phyloP scores from a whole-genome alignment of 2,113 vertebrate genomes.

The Albula glossodonta region DNA sequence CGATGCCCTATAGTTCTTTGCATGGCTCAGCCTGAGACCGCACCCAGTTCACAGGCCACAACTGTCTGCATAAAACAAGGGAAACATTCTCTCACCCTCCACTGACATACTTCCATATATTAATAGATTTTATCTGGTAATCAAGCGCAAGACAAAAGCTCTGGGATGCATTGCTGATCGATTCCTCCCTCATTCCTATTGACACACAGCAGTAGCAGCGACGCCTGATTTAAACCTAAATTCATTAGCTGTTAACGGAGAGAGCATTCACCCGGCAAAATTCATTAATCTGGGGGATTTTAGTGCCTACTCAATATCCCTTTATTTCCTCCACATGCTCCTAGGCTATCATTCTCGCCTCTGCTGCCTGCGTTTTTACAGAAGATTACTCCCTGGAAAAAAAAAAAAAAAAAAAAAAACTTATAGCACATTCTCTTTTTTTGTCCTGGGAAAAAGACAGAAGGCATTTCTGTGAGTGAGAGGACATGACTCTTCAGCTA shows the following conservation, averaged over 20 bases:
- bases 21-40: background rate
- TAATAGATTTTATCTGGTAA: background rate
- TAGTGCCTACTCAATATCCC: constrained; percentile 11
- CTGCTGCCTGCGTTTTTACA: background rate
- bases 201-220: background rate
- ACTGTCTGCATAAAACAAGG: background rate
- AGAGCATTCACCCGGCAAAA: constrained; percentile 2
- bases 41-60: background rate
- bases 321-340: constrained; percentile 6
- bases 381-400: background rate
- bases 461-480: background rate
- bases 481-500: background rate
- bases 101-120: background rate
- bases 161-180: background rate
- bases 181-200: background rate
- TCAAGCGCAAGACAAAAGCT: background rate
- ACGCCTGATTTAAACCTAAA: background rate
- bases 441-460: background rate
- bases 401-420: background rate
- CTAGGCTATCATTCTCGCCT: constrained; percentile 2
- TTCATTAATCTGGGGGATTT: constrained; percentile 11
- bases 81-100: background rate
- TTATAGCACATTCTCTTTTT: background rate
- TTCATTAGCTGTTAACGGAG: constrained; percentile 12
- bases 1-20: background rate